These are phyloP conservation scores for Natator depressus DNA, from an alignment of 2,113 vertebrate species.

Conservation along the genomic window DNA sequence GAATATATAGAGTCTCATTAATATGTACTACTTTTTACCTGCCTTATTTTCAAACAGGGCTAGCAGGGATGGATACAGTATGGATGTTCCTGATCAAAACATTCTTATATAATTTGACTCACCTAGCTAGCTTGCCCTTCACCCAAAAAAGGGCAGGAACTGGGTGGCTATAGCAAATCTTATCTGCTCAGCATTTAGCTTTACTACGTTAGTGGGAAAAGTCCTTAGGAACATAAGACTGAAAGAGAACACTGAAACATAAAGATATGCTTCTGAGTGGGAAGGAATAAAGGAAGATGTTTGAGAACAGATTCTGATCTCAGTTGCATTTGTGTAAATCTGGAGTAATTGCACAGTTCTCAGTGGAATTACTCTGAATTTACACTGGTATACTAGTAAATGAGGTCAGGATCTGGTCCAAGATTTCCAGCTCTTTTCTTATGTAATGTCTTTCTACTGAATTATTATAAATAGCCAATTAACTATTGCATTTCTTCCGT, in stretches of 20 bases:
- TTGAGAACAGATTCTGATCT: conserved; percentile 67
- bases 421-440: neutral
- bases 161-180: conserved; percentile 41
- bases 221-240: conserved; percentile 58
- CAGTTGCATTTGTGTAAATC: conserved; percentile 55
- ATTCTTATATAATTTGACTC: conserved; percentile 28
- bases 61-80: conserved; percentile 6
- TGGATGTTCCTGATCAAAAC: neutral
- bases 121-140: neutral
- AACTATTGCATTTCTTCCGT: conserved; percentile 35
- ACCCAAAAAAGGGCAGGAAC: conserved; percentile 35
- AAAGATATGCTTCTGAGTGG: conserved; percentile 49
- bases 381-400: conserved; percentile 30
- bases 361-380: conserved; percentile 53
- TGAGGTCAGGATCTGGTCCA: neutral
- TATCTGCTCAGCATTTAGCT: neutral
- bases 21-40: neutral
- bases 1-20: conserved; percentile 13
- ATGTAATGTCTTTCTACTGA: neutral
- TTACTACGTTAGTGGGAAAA: conserved; percentile 54
- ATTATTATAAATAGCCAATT: neutral
- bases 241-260: conserved; percentile 58
- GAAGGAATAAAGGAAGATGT: conserved; percentile 8
- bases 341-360: conserved; percentile 66
- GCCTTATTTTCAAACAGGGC: neutral